Evolutionary conservation across 2,113 vertebrate genomes (phyloP), one percentile per base, ranked within the genome.

Genomic region (Haemorhous mexicanus): DNA sequence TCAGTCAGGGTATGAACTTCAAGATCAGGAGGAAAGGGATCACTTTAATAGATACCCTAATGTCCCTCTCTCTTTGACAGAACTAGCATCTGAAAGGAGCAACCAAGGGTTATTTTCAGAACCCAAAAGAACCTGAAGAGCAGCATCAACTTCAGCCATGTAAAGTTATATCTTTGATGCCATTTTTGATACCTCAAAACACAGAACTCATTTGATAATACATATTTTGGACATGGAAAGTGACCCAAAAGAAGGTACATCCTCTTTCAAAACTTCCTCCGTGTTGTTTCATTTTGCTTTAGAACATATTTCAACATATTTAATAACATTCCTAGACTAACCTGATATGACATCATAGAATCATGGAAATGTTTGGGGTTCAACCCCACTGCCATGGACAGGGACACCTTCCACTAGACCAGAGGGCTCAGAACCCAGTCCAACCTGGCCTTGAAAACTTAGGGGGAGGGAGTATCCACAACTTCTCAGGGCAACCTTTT

Each of bases 301-400:
- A 52, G 10, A 89, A 64, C 0, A 4, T 50, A 83, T 46, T 81
- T 72, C 13, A 85, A 39, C 10, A 37, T 49, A 32, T n/a, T 66
- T 59, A 58, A 41, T 47, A 68, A 67, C 23, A 9, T 77, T 85
- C 26, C 13, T 53, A 64, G 74, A 62, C 13, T 53, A 89, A 53
- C 24, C 21, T 41, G 1, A 0, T 17, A 0, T 17, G n/a, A 75
- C 32, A 52, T 61, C 28, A 30, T 13, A 27, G 44, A 49, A 74
- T 67, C 13, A 30, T 19, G 33, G 30, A 76, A 55, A 35, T 4
- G 7, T 35, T 55, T 47, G 39, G 6, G 8, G 30, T 68, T 83
- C 21, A 46, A 12, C 27, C 15, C 8, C 46, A 44, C 24, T 30
- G n/a, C n/a, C 23, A 52, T 52, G 28, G 33, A 18, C 37, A 39